phyloP scores from a whole-genome alignment of 2,888 invertebrate genomes.

The Linyphia triangularis region DNA sequence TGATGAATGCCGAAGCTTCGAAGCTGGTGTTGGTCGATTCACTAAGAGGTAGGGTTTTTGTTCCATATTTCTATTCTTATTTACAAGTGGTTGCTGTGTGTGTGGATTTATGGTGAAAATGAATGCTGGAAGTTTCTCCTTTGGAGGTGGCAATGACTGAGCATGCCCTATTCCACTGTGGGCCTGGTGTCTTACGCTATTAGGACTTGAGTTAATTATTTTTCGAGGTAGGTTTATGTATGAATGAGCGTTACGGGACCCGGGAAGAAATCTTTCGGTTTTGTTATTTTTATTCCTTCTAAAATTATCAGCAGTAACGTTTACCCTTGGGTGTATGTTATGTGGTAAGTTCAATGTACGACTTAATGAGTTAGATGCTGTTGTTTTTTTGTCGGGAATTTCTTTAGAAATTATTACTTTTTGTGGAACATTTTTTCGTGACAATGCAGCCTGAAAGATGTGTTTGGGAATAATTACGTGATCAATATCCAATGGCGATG shows the following conservation, averaged over 20 bases:
- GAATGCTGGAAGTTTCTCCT: slow-evolving; percentile 31
- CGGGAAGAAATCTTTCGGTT: not conserved
- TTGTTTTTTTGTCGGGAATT: not conserved
- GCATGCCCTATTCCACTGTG: not conserved
- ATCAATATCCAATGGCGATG: not conserved
- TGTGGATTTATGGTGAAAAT: slow-evolving; percentile 25
- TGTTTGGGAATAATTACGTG: not conserved
- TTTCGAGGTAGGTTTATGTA: slow-evolving; percentile 8
- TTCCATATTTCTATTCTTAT: not conserved
- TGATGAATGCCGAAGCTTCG: not conserved
- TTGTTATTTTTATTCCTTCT: not conserved
- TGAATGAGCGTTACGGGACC: slow-evolving; percentile 11
- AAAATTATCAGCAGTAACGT: not conserved
- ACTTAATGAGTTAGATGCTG: not conserved
- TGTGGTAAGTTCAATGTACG: not conserved
- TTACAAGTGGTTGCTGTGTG: not conserved
- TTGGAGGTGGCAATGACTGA: not conserved
- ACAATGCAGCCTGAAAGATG: not conserved
- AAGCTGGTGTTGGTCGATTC: not conserved
- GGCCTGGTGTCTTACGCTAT: not conserved
- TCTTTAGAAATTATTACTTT: not conserved
- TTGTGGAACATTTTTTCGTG: not conserved
- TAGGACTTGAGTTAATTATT: not conserved
- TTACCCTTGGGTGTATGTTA: not conserved
- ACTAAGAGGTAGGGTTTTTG: not conserved